These are phyloP conservation scores for Macrotis lagotis DNA, from an alignment of 2,113 vertebrate genomes.

Conservation along the genomic window DNA sequence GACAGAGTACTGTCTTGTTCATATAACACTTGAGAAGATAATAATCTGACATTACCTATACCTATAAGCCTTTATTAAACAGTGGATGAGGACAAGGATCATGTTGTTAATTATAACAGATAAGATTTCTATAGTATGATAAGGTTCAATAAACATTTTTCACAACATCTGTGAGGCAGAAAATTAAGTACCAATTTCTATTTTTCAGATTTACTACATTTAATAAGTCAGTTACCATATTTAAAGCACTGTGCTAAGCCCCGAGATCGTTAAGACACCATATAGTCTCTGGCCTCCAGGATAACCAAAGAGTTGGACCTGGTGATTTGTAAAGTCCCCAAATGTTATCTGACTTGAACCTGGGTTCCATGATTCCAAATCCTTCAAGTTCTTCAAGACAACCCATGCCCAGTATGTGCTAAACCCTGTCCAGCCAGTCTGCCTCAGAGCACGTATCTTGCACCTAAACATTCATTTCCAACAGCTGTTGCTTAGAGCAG, in stretches of 20 bases:
- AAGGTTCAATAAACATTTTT: neutral
- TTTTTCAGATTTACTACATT: neutral
- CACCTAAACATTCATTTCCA: neutral
- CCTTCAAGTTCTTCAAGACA: neutral
- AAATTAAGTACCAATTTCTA: neutral
- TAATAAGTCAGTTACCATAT: neutral
- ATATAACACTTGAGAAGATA: neutral
- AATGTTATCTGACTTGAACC: too few species aligned
- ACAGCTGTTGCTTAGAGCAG: neutral
- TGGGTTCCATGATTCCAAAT: too few species aligned
- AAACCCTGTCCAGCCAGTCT: neutral
- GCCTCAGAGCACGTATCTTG: neutral
- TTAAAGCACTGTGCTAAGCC: neutral
- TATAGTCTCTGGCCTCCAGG: neutral
- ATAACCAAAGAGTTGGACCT: neutral
- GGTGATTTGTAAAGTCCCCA: neutral
- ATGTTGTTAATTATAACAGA: neutral
- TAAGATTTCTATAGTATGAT: neutral
- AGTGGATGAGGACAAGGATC: neutral
- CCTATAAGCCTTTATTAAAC: neutral
- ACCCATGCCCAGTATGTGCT: neutral
- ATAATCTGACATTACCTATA: neutral
- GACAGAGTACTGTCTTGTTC: neutral
- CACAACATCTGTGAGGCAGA: neutral
- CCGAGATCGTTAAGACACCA: neutral